These are phyloP conservation scores for Palaemon carinicauda DNA, from an alignment of 1,140 invertebrate genomes.

Conservation along the genomic window DNA sequence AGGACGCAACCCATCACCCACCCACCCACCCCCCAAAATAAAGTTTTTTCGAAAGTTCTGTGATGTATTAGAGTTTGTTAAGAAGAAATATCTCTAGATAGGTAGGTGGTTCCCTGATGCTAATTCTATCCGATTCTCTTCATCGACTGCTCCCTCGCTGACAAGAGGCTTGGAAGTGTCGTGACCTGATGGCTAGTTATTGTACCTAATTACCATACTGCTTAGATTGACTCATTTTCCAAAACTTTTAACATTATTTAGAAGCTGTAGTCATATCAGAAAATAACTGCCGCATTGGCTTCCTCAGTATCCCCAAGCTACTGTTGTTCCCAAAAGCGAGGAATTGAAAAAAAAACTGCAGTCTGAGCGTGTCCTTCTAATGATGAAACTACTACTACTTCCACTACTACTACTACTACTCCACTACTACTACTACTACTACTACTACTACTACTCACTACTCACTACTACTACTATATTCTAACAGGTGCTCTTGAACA, in stretches of 20 bases:
- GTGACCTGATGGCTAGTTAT: neutral
- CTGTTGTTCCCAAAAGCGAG: no score
- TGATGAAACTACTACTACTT: neutral
- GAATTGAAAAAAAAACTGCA: no score
- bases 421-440: no score
- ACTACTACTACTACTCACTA: no score
- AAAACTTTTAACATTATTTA: no score
- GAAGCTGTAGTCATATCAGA: no score
- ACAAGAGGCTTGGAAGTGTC: neutral
- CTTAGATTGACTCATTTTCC: neutral
- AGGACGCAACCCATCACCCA: neutral
- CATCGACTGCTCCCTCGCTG: neutral
- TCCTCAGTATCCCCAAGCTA: no score
- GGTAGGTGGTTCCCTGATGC: neutral
- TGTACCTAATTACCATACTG: neutral
- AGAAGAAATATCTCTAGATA: conserved; percentile 27
- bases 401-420: neutral
- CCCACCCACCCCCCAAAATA: neutral
- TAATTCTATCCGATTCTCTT: neutral
- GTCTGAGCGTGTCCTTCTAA: conserved; percentile 23
- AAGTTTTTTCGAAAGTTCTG: conserved; percentile 49
- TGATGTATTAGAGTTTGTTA: conserved; percentile 54
- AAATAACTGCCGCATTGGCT: no score
- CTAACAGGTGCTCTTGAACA: no score
- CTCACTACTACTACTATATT: no score